Evolutionary conservation across 1,140 invertebrate genomes (phyloP).

Genomic region (Drosophila tristis): DNA sequence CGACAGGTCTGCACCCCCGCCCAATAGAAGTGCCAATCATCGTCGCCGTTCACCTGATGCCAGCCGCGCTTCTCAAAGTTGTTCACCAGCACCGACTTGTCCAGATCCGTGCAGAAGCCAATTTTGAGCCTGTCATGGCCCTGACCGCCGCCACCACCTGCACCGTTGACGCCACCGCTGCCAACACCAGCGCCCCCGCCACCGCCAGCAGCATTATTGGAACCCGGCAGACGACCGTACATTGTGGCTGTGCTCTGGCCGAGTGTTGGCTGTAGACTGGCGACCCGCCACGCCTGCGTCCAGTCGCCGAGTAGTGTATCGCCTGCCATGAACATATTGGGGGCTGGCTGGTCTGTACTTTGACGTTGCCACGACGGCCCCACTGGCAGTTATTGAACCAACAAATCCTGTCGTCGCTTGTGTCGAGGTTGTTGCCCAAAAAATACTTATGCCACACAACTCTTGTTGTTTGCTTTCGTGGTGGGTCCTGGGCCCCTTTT

Average conservation of each 20-base stretch:
- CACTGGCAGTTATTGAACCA: conserved; percentile 68
- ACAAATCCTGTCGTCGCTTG: conserved; percentile 46
- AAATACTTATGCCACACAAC: conserved; percentile 20
- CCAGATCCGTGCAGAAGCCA: conserved; percentile 95
- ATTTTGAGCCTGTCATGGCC: conserved; percentile 86
- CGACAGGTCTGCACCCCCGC: conserved; percentile 95
- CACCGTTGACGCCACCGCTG: conserved; percentile 9
- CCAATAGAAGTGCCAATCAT: conserved; percentile 99
- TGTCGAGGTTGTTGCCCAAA: conserved; percentile 28
- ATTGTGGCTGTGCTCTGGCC: conserved; percentile 47
- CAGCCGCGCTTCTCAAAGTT: conserved; percentile 97
- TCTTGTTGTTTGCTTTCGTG: conserved; percentile 13
- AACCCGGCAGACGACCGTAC: conserved; percentile 64
- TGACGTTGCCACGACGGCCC: conserved; percentile 34
- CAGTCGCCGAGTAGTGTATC: conserved; percentile 25
- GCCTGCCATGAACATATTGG: conserved; percentile 45
- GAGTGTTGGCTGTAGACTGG: conserved; percentile 54
- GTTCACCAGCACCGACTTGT: conserved; percentile 96
- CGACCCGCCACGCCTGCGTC: conserved; percentile 48
- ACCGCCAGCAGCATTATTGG: conserved; percentile 13
- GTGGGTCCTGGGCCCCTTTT: not conserved
- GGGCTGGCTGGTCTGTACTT: too few species aligned
- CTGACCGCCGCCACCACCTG: conserved; percentile 12
- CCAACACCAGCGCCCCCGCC: not conserved
- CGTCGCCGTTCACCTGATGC: conserved; percentile 95